Conservation (phyloP, 2,797 vertebrate genomes). For the Helarctos malayanus region DNA sequence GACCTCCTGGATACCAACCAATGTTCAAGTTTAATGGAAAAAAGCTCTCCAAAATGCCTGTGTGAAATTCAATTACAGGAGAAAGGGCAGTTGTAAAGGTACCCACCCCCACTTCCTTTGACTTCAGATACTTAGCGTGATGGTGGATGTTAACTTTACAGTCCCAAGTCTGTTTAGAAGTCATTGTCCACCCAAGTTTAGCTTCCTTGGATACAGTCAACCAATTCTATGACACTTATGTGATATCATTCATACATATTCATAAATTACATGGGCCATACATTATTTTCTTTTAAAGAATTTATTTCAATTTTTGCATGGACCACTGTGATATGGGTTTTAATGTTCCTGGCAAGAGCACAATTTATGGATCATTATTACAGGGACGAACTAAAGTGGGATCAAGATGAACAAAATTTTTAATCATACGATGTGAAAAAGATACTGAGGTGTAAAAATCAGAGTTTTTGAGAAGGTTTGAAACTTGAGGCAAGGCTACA, state of each 20-base stretch:
- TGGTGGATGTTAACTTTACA: background rate
- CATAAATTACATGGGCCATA: background rate
- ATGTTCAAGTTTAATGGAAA: background rate
- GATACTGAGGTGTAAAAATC: background rate
- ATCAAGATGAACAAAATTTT: conserved; percentile 32
- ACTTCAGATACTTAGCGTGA: background rate
- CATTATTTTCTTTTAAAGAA: background rate
- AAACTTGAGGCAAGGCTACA: background rate
- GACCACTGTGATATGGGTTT: background rate
- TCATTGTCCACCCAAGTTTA: background rate
- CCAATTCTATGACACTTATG: background rate
- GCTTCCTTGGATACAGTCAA: background rate
- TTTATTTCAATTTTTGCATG: background rate
- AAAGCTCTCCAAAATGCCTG: background rate
- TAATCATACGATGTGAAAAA: background rate
- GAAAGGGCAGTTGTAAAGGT: background rate
- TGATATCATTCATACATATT: background rate
- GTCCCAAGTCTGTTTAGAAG: background rate
- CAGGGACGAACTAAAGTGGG: background rate
- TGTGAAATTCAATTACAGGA: background rate
- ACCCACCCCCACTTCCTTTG: background rate
- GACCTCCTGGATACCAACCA: background rate
- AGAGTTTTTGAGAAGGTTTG: background rate
- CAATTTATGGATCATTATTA: conserved; percentile 20
- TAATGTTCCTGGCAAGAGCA: conserved; percentile 8